These are phyloP conservation scores for Melitaea athalia DNA, from an alignment of 2,888 invertebrate species.

Conservation along the genomic window DNA sequence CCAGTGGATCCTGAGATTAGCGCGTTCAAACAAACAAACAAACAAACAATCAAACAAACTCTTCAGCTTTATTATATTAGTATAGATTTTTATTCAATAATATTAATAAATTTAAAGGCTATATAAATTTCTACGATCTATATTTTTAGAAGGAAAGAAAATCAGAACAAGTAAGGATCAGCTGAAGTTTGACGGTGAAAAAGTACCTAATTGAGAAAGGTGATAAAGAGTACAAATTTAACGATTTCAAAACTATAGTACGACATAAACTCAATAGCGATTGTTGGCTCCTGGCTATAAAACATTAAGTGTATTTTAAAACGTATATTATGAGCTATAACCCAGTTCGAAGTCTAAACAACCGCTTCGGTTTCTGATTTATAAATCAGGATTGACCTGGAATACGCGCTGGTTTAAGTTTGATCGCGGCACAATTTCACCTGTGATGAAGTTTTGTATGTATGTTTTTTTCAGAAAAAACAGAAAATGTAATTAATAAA, in stretches of 20 bases:
- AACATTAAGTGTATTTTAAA: conserved; percentile 13
- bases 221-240: neutral
- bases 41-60: no score
- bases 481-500: no score
- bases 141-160: no score
- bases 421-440: neutral
- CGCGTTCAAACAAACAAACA: no score
- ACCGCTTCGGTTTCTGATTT: conserved; percentile 1
- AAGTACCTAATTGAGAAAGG: neutral
- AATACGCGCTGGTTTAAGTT: neutral
- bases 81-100: no score
- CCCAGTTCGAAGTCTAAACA: conserved; percentile 16
- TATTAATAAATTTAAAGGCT: no score
- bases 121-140: no score
- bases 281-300: conserved; percentile 2
- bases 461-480: no score
- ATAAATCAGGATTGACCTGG: conserved; percentile 8
- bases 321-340: conserved; percentile 13
- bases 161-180: no score
- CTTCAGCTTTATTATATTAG: no score
- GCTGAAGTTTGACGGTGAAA: no score
- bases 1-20: no score
- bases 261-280: neutral
- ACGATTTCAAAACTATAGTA: neutral
- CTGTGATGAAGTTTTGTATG: neutral